phyloP scores from a whole-genome alignment of 2,113 vertebrate genomes.

The Semnornis frantzii region DNA sequence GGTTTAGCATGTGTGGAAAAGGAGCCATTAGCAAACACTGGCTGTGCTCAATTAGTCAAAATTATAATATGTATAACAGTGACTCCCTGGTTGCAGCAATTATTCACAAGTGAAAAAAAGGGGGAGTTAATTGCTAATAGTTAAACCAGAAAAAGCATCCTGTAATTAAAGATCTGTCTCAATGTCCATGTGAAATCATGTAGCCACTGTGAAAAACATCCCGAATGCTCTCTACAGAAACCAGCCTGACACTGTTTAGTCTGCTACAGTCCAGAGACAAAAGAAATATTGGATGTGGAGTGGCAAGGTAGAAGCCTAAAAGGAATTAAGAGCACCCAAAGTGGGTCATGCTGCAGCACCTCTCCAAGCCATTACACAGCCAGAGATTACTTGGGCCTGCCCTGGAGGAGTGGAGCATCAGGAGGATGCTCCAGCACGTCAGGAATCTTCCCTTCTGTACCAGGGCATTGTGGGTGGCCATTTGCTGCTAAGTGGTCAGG shows the following conservation, averaged over 20 bases:
- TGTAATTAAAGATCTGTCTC: background rate
- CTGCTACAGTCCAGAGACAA: background rate
- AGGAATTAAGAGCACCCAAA: background rate
- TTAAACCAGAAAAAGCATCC: background rate
- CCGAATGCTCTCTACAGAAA: background rate
- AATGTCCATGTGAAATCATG: background rate
- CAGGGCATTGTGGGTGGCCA: background rate
- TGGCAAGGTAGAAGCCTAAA: background rate
- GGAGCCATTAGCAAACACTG: slow-evolving; percentile 29
- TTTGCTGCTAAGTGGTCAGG: rapidly evolving
- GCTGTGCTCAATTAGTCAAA: slow-evolving; percentile 7
- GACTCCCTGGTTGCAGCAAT: background rate
- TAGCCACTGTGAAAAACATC: background rate
- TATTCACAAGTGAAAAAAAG: background rate
- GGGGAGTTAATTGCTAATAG: slow-evolving; percentile 25
- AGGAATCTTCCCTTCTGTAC: background rate
- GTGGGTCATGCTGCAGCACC: background rate
- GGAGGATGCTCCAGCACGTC: rapidly evolving
- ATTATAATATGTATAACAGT: background rate
- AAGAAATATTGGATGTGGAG: background rate
- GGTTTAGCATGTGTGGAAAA: background rate
- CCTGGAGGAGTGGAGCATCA: background rate
- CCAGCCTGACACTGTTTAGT: background rate
- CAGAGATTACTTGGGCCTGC: background rate
- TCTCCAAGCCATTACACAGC: background rate